Percentiles rank a stretch among this genome's conserved stretches.
phyloP scores from a whole-genome alignment of 1,140 invertebrate species.

The Caenorhabditis brenneri region DNA sequence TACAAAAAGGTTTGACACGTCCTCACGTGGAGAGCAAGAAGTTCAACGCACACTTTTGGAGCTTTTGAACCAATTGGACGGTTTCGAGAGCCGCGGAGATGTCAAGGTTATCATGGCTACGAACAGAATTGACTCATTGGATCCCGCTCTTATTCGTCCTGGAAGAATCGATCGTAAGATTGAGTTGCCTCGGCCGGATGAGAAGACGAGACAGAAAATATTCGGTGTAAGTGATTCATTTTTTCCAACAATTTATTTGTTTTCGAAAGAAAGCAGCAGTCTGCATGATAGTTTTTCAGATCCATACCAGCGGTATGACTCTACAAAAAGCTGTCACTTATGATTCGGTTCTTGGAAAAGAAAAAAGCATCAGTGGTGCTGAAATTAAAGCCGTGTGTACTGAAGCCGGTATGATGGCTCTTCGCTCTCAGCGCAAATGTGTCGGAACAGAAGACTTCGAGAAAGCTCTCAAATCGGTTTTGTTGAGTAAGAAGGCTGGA shows the following conservation, averaged over 20 bases:
- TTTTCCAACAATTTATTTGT: no score
- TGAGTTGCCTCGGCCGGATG: slow-evolving; percentile 73
- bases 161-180: slow-evolving; percentile 75
- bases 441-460: slow-evolving; percentile 60
- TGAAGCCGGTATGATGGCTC: slow-evolving; percentile 63
- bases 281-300: slow-evolving; percentile 11
- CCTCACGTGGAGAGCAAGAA: slow-evolving; percentile 60
- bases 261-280: no score
- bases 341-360: slow-evolving; percentile 57
- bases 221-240: no score
- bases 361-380: slow-evolving; percentile 64
- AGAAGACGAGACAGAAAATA: slow-evolving; percentile 71
- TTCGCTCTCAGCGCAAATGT: slow-evolving; percentile 57
- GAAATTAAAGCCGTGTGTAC: slow-evolving; percentile 61
- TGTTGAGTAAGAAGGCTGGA: slow-evolving; percentile 54
- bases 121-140: slow-evolving; percentile 74
- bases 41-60: slow-evolving; percentile 68
- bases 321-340: slow-evolving; percentile 63
- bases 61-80: slow-evolving; percentile 68
- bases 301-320: slow-evolving; percentile 64
- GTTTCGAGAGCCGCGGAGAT: slow-evolving; percentile 65
- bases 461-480: slow-evolving; percentile 58
- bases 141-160: slow-evolving; percentile 74
- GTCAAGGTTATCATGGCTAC: slow-evolving; percentile 74
- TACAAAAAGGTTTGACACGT: slow-evolving; percentile 63